phyloP scores from a whole-genome alignment of 2,888 invertebrate species.

The Zygogramma bicolorata region DNA sequence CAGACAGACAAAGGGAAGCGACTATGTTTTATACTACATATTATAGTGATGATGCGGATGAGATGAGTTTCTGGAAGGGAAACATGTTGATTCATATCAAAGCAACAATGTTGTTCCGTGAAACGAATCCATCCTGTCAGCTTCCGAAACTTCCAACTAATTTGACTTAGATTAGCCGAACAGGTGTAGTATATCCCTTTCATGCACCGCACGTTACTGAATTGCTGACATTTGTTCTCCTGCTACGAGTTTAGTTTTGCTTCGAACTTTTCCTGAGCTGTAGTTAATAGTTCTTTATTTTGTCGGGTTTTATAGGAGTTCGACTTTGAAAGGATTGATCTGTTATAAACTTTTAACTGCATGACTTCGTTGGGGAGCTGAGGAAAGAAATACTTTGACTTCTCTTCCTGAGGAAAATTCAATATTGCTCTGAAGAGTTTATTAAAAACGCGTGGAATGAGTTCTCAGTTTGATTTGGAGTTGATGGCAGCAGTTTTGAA shows the following conservation, averaged over 20 bases:
- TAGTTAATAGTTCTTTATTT: conserved; percentile 62
- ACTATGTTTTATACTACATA: too few relatives aligned
- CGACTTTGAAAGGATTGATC: conserved; percentile 56
- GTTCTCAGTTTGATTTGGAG: not conserved
- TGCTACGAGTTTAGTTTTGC: conserved; percentile 54
- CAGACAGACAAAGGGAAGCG: too few relatives aligned
- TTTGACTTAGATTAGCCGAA: conserved; percentile 45
- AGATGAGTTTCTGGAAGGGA: too few relatives aligned
- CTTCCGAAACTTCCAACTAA: conserved; percentile 33
- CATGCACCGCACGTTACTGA: conserved; percentile 56
- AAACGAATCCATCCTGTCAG: conserved; percentile 13
- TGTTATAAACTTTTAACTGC: conserved; percentile 55
- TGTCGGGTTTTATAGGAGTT: conserved; percentile 58
- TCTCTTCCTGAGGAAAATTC: not conserved
- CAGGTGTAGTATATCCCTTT: conserved; percentile 51
- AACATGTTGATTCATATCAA: too few relatives aligned
- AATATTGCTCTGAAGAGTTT: conserved; percentile 5
- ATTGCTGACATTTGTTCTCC: conserved; percentile 51
- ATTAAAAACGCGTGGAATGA: conserved; percentile 7
- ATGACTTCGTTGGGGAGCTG: conserved; percentile 29
- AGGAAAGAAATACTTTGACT: conserved; percentile 21
- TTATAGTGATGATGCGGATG: too few relatives aligned
- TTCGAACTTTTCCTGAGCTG: conserved; percentile 58
- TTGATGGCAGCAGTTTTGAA: not conserved
- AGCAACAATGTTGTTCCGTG: not conserved